A percentile compares a stretch with the other conserved stretches of the same genome.
Evolutionary conservation across 1,140 invertebrate genomes (phyloP).

Genomic region (Uloborus diversus): DNA sequence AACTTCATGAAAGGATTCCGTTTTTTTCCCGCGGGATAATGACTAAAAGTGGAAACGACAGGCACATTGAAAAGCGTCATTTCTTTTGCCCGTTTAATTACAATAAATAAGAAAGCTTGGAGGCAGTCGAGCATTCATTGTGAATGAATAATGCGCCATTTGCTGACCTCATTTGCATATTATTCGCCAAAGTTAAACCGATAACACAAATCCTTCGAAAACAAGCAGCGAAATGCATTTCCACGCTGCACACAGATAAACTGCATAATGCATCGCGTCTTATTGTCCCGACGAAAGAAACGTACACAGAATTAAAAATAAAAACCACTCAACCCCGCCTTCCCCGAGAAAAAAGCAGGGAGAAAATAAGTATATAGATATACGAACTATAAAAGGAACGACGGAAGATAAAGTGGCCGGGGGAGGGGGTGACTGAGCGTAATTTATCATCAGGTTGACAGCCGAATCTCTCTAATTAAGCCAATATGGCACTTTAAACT

Average conservation of each 20-base stretch:
- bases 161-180: conserved; percentile 16
- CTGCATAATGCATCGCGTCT: conserved; percentile 42
- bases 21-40: too few relatives aligned
- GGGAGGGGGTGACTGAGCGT: conserved; percentile 5
- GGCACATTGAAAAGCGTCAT: too few relatives aligned
- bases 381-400: background rate
- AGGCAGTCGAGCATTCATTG: too few relatives aligned
- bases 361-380: conserved; percentile 17
- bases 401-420: background rate
- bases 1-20: too few relatives aligned
- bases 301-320: background rate
- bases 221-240: too few relatives aligned
- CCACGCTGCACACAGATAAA: conserved; percentile 28
- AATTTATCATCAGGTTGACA: conserved; percentile 36
- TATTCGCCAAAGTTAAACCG: too few relatives aligned
- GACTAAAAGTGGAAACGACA: too few relatives aligned
- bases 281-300: conserved; percentile 6
- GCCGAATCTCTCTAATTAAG: background rate
- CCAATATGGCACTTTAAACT: background rate
- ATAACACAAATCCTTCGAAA: too few relatives aligned
- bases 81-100: too few relatives aligned
- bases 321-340: background rate
- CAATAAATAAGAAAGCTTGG: too few relatives aligned
- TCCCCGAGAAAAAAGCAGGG: background rate
- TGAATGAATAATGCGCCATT: conserved; percentile 31